phyloP scores from a whole-genome alignment of 2,113 vertebrate genomes.

The Athene cunicularia region DNA sequence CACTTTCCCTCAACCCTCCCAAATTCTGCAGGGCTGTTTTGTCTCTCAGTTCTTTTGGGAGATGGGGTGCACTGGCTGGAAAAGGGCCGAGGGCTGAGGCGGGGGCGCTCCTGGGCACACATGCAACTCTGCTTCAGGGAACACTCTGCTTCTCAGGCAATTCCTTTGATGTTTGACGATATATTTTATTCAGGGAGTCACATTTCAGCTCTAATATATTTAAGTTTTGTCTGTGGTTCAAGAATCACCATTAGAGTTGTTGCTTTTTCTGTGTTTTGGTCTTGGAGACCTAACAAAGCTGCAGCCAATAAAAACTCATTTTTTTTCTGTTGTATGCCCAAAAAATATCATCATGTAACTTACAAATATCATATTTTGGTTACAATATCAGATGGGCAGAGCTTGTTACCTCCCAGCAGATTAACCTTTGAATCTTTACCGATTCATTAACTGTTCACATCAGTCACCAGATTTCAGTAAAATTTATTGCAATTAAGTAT shows the following conservation, averaged over 20 bases:
- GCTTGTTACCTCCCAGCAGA: conserved; percentile 79
- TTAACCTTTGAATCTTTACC: conserved; percentile 78
- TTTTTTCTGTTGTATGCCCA: conserved; percentile 78
- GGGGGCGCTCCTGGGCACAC: not conserved
- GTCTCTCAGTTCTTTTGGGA: not conserved
- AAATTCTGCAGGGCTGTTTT: not conserved
- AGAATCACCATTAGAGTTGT: conserved; percentile 70
- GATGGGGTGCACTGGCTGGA: not conserved
- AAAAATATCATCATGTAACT: conserved; percentile 83
- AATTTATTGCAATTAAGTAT: conserved; percentile 80
- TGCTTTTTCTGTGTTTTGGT: conserved; percentile 75
- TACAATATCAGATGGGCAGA: conserved; percentile 80
- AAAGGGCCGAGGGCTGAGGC: not conserved
- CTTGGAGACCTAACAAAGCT: conserved; percentile 75
- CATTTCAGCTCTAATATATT: conserved; percentile 73
- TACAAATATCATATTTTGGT: conserved; percentile 81
- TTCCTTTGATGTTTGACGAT: conserved; percentile 63
- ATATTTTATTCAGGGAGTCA: conserved; percentile 66
- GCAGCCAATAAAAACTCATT: conserved; percentile 80
- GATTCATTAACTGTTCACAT: conserved; percentile 79
- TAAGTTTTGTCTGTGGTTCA: conserved; percentile 75
- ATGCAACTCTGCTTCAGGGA: conserved; percentile 46
- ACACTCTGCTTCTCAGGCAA: conserved; percentile 47
- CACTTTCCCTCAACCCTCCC: not conserved
- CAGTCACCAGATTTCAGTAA: conserved; percentile 65